These are phyloP conservation scores for Cataglyphis hispanica DNA, from an alignment of 1,140 invertebrate species.

Conservation along the genomic window DNA sequence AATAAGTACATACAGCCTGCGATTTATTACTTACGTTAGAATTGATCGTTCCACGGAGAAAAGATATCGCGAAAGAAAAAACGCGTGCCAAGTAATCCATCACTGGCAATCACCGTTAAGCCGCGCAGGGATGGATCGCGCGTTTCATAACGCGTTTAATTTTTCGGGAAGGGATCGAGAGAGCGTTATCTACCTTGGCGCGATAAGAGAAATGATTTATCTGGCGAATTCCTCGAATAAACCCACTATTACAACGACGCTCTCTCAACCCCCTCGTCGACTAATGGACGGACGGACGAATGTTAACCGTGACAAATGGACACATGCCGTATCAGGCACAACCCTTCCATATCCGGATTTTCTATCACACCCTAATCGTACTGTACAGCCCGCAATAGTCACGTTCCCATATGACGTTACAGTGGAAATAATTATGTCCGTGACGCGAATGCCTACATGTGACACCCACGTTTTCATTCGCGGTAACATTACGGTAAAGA, in stretches of 20 bases:
- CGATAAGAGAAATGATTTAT: constrained; percentile 53
- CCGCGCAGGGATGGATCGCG: constrained; percentile 19
- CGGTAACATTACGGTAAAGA: neutral
- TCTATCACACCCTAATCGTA: constrained; percentile 59
- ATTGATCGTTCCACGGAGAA: constrained; percentile 6
- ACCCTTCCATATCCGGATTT: constrained; percentile 50
- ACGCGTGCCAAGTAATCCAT: constrained; percentile 26
- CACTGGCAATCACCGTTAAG: constrained; percentile 43
- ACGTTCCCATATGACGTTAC: neutral
- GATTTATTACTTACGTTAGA: neutral
- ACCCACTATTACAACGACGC: constrained; percentile 34
- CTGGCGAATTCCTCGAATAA: constrained; percentile 51
- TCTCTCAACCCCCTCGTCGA: neutral
- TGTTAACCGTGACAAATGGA: constrained; percentile 53
- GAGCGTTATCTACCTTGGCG: constrained; percentile 46
- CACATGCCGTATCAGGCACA: neutral
- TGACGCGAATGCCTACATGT: neutral
- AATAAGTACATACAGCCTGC: neutral
- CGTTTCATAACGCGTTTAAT: constrained; percentile 55
- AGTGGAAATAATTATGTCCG: constrained; percentile 57
- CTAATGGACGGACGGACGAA: neutral
- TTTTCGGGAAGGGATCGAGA: constrained; percentile 36
- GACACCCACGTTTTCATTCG: constrained; percentile 59
- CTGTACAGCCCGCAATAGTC: constrained; percentile 32
- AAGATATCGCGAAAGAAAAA: constrained; percentile 26